Percentiles rank a stretch among this genome's conserved stretches.
Conservation (phyloP, 2,113 vertebrate species). For the Salvelinus namaycush region DNA sequence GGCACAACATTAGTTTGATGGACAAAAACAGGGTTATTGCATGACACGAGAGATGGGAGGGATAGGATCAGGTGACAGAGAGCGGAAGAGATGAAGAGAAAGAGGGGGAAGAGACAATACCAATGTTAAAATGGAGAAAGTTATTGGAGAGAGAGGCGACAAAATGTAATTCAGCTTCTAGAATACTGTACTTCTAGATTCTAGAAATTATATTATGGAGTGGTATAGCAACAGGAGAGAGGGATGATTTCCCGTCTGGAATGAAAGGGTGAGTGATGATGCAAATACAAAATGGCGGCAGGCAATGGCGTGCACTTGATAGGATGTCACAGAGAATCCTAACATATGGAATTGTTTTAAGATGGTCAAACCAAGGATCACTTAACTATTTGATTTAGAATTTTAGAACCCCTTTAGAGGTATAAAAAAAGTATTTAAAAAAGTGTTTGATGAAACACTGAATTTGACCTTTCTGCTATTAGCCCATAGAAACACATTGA, state of each 20-base stretch:
- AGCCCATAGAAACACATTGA: too few relatives aligned
- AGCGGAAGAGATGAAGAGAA: background rate
- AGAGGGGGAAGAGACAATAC: background rate
- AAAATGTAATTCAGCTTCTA: background rate
- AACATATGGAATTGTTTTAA: too few relatives aligned
- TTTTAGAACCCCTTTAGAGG: too few relatives aligned
- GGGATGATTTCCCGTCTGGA: background rate
- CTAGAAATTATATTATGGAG: background rate
- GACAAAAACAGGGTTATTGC: background rate
- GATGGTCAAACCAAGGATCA: too few relatives aligned
- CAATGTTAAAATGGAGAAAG: background rate
- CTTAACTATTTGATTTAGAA: too few relatives aligned
- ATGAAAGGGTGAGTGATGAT: background rate
- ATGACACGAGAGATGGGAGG: background rate
- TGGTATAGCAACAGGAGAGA: background rate
- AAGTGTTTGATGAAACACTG: too few relatives aligned
- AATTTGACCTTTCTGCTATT: too few relatives aligned
- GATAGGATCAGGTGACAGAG: background rate
- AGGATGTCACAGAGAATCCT: too few relatives aligned
- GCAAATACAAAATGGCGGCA: background rate
- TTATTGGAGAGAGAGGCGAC: background rate
- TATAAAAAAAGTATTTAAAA: too few relatives aligned
- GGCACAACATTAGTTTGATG: background rate
- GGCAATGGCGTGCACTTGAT: background rate
- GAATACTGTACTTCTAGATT: background rate